Conservation (phyloP, 2,113 vertebrate genomes). For the Bostrychus sinensis region DNA sequence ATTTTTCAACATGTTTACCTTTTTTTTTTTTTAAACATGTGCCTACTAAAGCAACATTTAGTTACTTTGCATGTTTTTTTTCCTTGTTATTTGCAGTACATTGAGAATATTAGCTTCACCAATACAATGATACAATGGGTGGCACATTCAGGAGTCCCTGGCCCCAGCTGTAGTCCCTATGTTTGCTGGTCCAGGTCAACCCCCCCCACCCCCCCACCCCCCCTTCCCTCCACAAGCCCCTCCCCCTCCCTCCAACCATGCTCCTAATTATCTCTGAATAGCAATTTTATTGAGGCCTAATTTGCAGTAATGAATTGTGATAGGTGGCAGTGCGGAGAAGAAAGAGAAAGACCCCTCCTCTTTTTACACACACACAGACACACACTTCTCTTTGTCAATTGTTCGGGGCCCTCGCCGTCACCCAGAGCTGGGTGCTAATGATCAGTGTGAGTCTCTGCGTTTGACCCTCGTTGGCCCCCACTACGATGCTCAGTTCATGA, state of each 20-base stretch:
- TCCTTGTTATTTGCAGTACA: too few species aligned
- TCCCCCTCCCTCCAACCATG: constrained; percentile 19
- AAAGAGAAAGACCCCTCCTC: constrained; percentile 49
- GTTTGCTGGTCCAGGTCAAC: constrained; percentile 67
- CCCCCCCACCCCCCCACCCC: constrained; percentile 28
- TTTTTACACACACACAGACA: constrained; percentile 5
- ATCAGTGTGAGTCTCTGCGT: constrained; percentile 39
- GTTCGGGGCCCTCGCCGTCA: constrained; percentile 34
- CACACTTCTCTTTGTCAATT: constrained; percentile 43
- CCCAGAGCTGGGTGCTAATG: constrained; percentile 44
- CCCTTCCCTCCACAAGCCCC: not conserved
- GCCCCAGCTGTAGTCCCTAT: constrained; percentile 79
- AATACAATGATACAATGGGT: constrained; percentile 1
- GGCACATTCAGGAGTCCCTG: constrained; percentile 65
- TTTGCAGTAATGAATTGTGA: constrained; percentile 89
- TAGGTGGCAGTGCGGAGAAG: constrained; percentile 72
- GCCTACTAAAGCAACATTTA: too few species aligned
- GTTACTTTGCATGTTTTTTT: too few species aligned
- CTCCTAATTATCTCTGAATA: constrained; percentile 90
- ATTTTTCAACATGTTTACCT: too few species aligned
- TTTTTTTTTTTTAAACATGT: too few species aligned
- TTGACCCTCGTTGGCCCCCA: constrained; percentile 53
- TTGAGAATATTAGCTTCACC: too few species aligned
- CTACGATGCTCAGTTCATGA: constrained; percentile 3
- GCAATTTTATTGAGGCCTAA: constrained; percentile 88